phyloP scores from a whole-genome alignment of 1,140 invertebrate species.

The Delia radicum region DNA sequence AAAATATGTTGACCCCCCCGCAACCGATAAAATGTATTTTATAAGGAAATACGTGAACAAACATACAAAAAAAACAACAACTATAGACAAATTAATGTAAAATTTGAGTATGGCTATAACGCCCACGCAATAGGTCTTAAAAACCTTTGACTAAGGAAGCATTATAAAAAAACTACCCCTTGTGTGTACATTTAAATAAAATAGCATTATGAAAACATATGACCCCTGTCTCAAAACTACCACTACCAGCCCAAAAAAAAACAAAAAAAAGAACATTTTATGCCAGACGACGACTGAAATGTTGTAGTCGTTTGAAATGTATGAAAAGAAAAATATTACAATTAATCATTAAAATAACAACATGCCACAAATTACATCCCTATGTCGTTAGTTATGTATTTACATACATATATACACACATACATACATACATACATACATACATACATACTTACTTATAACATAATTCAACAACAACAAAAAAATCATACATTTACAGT shows the following conservation, averaged over 20 bases:
- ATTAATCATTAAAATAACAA: constrained; percentile 24
- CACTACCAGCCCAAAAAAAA: neutral
- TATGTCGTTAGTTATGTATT: neutral
- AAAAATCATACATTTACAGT: too few relatives aligned
- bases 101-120: neutral
- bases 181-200: neutral
- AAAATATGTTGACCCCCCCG: neutral
- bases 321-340: neutral
- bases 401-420: neutral
- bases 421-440: neutral
- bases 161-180: constrained; percentile 1
- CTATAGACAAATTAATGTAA: neutral
- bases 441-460: neutral
- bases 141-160: too few relatives aligned
- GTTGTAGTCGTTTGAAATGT: neutral
- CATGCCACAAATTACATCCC: constrained; percentile 21
- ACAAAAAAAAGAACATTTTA: neutral
- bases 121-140: neutral
- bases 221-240: constrained; percentile 3
- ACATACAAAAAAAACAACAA: neutral
- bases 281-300: neutral
- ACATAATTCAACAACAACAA: too few relatives aligned
- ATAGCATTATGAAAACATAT: constrained; percentile 8
- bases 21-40: neutral
- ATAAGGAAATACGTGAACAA: neutral